These are phyloP conservation scores for Eucidaris tribuloides DNA, from an alignment of 35 echinoderm and acorn worm genomes.

Conservation along the genomic window DNA sequence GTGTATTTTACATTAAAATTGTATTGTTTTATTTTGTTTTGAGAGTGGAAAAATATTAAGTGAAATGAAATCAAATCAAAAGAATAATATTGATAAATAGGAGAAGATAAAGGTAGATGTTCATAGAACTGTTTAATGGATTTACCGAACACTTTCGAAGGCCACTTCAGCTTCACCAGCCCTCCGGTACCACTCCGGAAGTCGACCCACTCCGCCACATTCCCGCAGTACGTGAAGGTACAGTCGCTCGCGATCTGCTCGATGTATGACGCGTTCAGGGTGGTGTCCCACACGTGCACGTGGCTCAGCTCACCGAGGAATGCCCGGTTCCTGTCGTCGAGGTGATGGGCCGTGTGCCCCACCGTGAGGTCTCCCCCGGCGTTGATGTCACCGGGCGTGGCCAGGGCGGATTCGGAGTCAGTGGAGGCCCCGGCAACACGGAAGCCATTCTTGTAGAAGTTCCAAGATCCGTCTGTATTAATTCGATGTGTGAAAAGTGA, in stretches of 20 bases:
- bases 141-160: conserved; percentile 77
- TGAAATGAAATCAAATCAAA: too few relatives aligned
- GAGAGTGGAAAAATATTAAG: too few relatives aligned
- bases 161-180: conserved; percentile 75
- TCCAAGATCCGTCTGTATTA: conserved; percentile 76
- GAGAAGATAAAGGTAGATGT: too few relatives aligned
- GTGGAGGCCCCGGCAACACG: neutral
- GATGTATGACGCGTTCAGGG: conserved; percentile 40
- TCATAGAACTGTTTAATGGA: too few relatives aligned
- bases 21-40: too few relatives aligned
- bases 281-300: conserved; percentile 66
- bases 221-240: conserved; percentile 85
- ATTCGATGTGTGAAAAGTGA: too few relatives aligned
- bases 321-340: neutral
- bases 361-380: neutral
- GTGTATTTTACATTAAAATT: too few relatives aligned
- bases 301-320: conserved; percentile 81
- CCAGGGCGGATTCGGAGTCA: neutral
- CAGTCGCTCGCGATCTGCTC: conserved; percentile 65
- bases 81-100: too few relatives aligned
- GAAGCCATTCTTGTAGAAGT: conserved; percentile 44
- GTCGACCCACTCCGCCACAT: conserved; percentile 84
- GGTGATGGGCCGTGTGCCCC: neutral
- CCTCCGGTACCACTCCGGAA: conserved; percentile 91
- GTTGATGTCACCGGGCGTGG: conserved; percentile 7